Percentiles rank a stretch among this genome's conserved stretches.
phyloP scores from a whole-genome alignment of 2,797 vertebrate species.

The Nasua narica region DNA sequence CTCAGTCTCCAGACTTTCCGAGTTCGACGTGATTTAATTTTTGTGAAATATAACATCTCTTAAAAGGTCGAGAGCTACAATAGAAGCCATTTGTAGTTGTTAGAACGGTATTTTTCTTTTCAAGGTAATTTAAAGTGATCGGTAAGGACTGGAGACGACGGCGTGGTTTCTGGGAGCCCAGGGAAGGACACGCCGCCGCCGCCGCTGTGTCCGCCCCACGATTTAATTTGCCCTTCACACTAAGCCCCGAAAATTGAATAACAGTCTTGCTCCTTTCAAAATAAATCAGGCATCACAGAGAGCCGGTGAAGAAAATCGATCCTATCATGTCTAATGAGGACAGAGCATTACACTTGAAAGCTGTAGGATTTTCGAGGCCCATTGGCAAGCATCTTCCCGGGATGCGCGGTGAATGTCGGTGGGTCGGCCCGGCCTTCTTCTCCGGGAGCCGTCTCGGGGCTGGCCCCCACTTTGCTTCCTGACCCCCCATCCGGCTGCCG shows the following conservation, averaged over 20 bases:
- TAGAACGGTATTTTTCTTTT: slow-evolving; percentile 43
- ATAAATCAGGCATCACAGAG: slow-evolving; percentile 19
- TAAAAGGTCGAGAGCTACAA: slow-evolving; percentile 52
- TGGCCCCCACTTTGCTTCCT: not conserved
- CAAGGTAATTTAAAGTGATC: slow-evolving; percentile 49
- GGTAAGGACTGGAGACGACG: not conserved
- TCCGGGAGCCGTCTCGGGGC: not conserved
- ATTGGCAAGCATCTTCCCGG: not conserved
- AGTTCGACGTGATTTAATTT: slow-evolving; percentile 48
- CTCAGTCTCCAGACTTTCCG: slow-evolving; percentile 32
- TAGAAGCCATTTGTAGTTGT: slow-evolving; percentile 28
- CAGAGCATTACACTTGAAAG: not conserved
- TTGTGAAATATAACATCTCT: slow-evolving; percentile 60
- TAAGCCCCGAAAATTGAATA: not conserved
- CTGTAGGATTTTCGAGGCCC: not conserved
- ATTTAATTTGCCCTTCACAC: slow-evolving; percentile 54
- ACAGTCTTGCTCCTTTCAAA: slow-evolving; percentile 47
- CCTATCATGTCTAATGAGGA: slow-evolving; percentile 28
- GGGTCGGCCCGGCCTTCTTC: not conserved
- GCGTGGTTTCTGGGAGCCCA: not conserved
- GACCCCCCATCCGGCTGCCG: too few species aligned
- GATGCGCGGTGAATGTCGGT: not conserved
- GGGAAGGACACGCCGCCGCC: not conserved
- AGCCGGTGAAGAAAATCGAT: slow-evolving; percentile 27
- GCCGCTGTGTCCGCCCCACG: not conserved